Evolutionary conservation across 2,888 invertebrate species (phyloP).

Genomic region (Brachynemurus nebulosus): DNA sequence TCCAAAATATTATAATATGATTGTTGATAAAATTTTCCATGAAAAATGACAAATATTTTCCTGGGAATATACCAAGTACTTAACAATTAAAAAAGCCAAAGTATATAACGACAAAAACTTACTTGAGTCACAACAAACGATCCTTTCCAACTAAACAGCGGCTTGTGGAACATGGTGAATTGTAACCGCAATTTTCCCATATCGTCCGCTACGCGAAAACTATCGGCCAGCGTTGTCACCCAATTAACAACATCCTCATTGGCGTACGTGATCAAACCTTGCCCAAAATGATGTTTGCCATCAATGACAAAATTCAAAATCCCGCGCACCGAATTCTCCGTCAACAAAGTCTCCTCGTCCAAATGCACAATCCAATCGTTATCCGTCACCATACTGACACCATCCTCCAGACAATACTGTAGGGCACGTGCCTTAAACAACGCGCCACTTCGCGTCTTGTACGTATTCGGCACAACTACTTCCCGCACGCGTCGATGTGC

Average conservation of each 20-base stretch:
- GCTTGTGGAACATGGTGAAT: slow-evolving; percentile 86
- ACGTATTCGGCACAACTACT: slow-evolving; percentile 75
- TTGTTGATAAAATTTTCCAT: no score
- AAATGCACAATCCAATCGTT: slow-evolving; percentile 95
- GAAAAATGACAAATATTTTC: no score
- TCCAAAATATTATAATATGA: no score
- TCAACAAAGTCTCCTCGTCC: slow-evolving; percentile 90
- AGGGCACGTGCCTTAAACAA: slow-evolving; percentile 88
- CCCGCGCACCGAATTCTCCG: slow-evolving; percentile 79
- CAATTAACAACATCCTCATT: slow-evolving; percentile 94
- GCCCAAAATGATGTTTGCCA: slow-evolving; percentile 90
- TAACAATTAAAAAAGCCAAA: no score
- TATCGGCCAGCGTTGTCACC: slow-evolving; percentile 91
- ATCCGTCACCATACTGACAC: slow-evolving; percentile 71
- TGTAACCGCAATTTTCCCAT: slow-evolving; percentile 93
- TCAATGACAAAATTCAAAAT: slow-evolving; percentile 89
- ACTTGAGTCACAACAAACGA: slow-evolving; percentile 96
- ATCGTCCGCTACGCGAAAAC: slow-evolving; percentile 91
- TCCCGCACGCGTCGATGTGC: slow-evolving; percentile 70
- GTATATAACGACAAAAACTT: no score
- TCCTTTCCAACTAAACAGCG: slow-evolving; percentile 95
- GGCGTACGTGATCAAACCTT: slow-evolving; percentile 90
- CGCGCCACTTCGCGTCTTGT: slow-evolving; percentile 82
- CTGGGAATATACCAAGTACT: no score
- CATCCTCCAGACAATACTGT: slow-evolving; percentile 88